These are phyloP conservation scores for Agrilus mali DNA, from an alignment of 2,888 invertebrate species.

Conservation along the genomic window DNA sequence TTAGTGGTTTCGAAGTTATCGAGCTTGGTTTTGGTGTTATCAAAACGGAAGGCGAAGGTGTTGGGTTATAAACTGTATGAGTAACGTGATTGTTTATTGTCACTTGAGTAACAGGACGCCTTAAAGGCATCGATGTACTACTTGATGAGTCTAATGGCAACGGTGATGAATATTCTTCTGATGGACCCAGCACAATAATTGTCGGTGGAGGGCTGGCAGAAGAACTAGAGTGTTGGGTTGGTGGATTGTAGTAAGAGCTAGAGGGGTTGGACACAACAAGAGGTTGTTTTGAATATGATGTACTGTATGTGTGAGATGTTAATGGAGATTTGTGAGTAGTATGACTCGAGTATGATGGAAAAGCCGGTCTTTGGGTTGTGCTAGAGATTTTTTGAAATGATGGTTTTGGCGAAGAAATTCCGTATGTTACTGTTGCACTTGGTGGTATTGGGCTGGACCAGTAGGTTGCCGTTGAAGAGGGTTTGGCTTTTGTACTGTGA, in stretches of 20 bases:
- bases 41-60: constrained; percentile 48
- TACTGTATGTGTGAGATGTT: too few relatives aligned
- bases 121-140: constrained; percentile 19
- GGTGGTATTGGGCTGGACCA: too few relatives aligned
- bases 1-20: constrained; percentile 20
- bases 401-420: too few relatives aligned
- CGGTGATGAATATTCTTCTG: constrained; percentile 17
- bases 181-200: constrained; percentile 44
- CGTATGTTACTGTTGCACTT: too few relatives aligned
- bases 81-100: constrained; percentile 50
- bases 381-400: too few relatives aligned
- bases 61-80: constrained; percentile 41
- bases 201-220: constrained; percentile 41
- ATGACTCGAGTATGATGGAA: too few relatives aligned
- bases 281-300: too few relatives aligned
- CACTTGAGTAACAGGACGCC: constrained; percentile 38
- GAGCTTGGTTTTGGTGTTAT: constrained; percentile 56
- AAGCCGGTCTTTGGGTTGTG: too few relatives aligned
- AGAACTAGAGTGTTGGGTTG: constrained; percentile 8
- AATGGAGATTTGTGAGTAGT: too few relatives aligned
- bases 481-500: constrained; percentile 15
- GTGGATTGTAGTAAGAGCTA: not conserved
- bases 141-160: constrained; percentile 1
- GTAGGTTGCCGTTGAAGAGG: too few relatives aligned
- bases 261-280: not conserved